Conservation (phyloP, 2,888 invertebrate species). For the Acanthoscelides obtectus region DNA sequence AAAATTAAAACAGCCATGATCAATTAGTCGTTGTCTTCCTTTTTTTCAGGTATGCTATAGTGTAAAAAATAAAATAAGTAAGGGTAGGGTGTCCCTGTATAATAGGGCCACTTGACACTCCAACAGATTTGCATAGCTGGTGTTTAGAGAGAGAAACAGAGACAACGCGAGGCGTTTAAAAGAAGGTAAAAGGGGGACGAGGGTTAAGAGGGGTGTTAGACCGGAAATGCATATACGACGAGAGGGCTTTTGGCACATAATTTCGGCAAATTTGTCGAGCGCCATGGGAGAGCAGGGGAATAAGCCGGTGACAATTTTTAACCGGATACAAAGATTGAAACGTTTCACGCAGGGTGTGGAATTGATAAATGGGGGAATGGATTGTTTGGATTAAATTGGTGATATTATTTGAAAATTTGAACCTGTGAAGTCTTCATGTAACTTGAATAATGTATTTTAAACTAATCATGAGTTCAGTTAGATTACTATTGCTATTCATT, state of each 20-base stretch:
- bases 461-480: too few species aligned
- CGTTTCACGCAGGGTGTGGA: not conserved
- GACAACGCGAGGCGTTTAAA: not conserved
- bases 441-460: too few species aligned
- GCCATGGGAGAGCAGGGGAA: not conserved
- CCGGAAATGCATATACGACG: constrained; percentile 3
- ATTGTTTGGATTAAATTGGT: not conserved
- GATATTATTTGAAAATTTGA: too few species aligned
- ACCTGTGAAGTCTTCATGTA: too few species aligned
- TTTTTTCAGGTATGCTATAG: too few species aligned
- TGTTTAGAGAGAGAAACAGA: constrained; percentile 22
- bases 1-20: too few species aligned
- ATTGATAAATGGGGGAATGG: not conserved
- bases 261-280: not conserved
- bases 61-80: too few species aligned
- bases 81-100: not conserved
- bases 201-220: constrained; percentile 3
- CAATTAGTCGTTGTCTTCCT: too few species aligned
- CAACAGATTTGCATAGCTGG: constrained; percentile 16
- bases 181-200: constrained; percentile 9
- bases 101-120: not conserved
- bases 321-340: constrained; percentile 7
- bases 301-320: not conserved
- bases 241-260: not conserved
- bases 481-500: too few species aligned